Percentiles rank a stretch among this genome's conserved stretches.
phyloP scores from a whole-genome alignment of 2,888 invertebrate genomes.

The Bombyx huttoni region DNA sequence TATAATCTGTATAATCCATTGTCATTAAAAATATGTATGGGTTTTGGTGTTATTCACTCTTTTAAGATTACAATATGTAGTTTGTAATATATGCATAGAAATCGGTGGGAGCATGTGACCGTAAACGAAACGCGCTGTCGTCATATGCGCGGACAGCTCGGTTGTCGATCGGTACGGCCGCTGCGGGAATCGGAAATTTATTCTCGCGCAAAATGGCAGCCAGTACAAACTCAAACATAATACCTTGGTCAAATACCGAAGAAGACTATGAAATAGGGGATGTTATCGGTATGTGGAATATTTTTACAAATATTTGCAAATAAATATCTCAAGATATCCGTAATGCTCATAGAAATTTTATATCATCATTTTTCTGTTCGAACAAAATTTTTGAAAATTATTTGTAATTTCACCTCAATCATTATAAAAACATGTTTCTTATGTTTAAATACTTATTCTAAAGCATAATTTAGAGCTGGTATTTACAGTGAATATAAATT shows the following conservation, averaged over 20 bases:
- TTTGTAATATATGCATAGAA: slow-evolving; percentile 20
- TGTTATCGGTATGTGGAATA: slow-evolving; percentile 84
- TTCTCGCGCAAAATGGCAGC: slow-evolving; percentile 52
- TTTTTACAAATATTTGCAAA: neutral
- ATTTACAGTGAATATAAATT: no score
- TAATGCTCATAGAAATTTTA: no score
- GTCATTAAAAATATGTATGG: no score
- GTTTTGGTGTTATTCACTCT: neutral
- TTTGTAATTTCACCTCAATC: no score
- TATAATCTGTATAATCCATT: no score
- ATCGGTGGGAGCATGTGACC: slow-evolving; percentile 39
- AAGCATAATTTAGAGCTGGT: no score
- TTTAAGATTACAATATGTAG: neutral
- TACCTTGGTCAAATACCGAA: slow-evolving; percentile 89
- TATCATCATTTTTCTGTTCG: no score
- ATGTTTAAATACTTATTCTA: no score
- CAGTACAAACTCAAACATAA: slow-evolving; percentile 34
- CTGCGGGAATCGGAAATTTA: slow-evolving; percentile 35
- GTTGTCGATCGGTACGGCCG: slow-evolving; percentile 32
- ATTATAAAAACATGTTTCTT: no score
- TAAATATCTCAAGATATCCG: no score
- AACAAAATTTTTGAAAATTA: no score
- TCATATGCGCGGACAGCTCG: slow-evolving; percentile 55
- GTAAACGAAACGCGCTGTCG: slow-evolving; percentile 32
- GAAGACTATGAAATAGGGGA: slow-evolving; percentile 94